Evolutionary conservation across 2,888 invertebrate genomes (phyloP), one percentile per base, ranked within the genome.

Genomic region (Ochlodes sylvanus): DNA sequence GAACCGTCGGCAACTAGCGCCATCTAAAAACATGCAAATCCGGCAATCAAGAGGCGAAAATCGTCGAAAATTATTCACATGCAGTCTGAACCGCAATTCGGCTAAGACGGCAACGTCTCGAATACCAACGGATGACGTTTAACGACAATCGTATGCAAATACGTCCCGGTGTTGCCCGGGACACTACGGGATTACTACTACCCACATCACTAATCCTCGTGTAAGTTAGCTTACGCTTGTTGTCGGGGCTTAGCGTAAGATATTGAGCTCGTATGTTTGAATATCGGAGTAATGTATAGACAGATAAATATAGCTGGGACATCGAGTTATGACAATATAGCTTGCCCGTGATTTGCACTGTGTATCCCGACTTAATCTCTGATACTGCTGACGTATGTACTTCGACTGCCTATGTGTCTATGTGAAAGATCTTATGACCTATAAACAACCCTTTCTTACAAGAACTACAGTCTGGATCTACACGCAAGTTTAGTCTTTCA

Each of bases 81-180:
- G 56, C 72, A 69, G 70, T 71, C 73, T 71, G 75, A 75, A 71
- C 64, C 72, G 69, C 72, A 77, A 77, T 75, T 76, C 77, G 72
- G 77, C 81, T 84, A 83, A 86, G 86, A 86, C 84, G 80, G 72
- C 76, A 76, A 80, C 80, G 83, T 86, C 86, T 87, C 85, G 83
- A 88, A 89, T 70, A 86, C 86, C 84, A 77, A 76, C 79, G 82
- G 86, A 90, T 90, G 90, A 91, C 89, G 80, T 80, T 83, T 90
- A 90, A 92, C 90, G 86, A 85, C 82, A 74, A 85, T 85, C 80
- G 82, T 86, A 92, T 92, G 92, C 90, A 90, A 91, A 92, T 92
- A 73, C 69, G 69, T 61, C 75, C 73, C 72, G 68, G 75, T 74
- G 76, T 77, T 76, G 77, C 80, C 84, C 81, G 80, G 83, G 82